phyloP scores from a whole-genome alignment of 2,797 vertebrate genomes.

The Chelonia mydas region DNA sequence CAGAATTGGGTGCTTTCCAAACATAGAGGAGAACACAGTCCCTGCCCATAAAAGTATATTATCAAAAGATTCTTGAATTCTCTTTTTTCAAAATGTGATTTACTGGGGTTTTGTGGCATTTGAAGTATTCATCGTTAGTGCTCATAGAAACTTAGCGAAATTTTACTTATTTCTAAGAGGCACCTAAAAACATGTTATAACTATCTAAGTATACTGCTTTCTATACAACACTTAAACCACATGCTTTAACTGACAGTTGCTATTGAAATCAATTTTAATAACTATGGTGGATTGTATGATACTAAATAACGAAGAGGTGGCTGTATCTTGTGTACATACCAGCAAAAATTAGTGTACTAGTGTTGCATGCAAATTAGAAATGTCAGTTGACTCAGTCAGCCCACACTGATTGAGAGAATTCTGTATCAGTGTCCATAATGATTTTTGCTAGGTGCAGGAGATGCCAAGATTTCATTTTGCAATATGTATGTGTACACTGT shows the following conservation, averaged over 20 bases:
- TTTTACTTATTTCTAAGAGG: not conserved
- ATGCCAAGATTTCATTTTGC: not conserved
- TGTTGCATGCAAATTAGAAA: not conserved
- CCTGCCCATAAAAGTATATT: rapidly evolving
- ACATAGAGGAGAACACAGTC: not conserved
- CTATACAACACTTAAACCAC: not conserved
- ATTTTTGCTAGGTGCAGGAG: not conserved
- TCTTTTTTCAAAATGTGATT: not conserved
- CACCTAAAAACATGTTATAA: not conserved
- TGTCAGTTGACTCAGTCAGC: not conserved
- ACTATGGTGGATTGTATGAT: rapidly evolving
- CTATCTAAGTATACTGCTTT: not conserved
- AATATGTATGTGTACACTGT: rapidly evolving
- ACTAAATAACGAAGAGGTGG: not conserved
- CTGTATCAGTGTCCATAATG: rapidly evolving
- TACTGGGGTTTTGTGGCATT: not conserved
- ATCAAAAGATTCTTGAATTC: not conserved
- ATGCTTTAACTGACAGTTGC: not conserved
- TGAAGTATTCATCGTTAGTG: not conserved
- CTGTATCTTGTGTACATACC: not conserved
- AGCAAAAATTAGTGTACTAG: not conserved
- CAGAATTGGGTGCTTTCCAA: rapidly evolving
- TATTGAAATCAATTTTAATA: not conserved
- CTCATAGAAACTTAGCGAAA: not conserved
- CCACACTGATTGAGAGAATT: not conserved